Base-by-base conservation (phyloP, 1,140 invertebrate species). In the Cotesia typhae region DNA sequence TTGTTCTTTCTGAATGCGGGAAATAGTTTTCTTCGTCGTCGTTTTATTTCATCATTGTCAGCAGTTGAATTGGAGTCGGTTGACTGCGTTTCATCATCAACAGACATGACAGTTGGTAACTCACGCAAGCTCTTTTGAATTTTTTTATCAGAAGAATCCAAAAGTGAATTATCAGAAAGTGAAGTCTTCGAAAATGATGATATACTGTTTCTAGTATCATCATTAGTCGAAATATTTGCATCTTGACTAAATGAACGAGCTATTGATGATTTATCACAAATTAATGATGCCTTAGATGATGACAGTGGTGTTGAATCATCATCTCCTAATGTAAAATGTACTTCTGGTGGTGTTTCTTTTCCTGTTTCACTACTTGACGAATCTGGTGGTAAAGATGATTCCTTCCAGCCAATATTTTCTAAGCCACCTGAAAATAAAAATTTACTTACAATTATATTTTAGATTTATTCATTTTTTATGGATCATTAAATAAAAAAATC, bases 31-130 rank as follows among this genome's bases (percentile, higher is more conserved):
- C 87, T 80, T 4, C 85, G 80, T 5, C 85, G 80, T 28, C 81
- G 78, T 70, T 87, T 87, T 20, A 82, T 71, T 59, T 87, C 85
- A 64, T 88, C 87, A 65, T 88, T 87, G 72, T 86, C 85, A 17
- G 82, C 81, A 28, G 87, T 88, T n/a, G 88, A 88, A 77, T 88
- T 88, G 4, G 87, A 88, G 76, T 89, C 88, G 5, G 88, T 89
- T 0, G 87, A 88, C 0, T 87, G 79, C 12, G 88, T 87, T 71
- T 88, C 87, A 67, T 88, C 87, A 70, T 86, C 85, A 52, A 87
- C 74, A 1, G 80, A 82, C 76, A 81, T 79, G 0, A 84, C 75
- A 0, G 81, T 82, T 9, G 84, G 78, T 41, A 84, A 72, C 17
- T 87, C 85, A 61, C 59, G 80, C 1, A 79, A n/a, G 0, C 76